Evolutionary conservation across 2,113 vertebrate genomes (phyloP).

Genomic region (Arenaria interpres): DNA sequence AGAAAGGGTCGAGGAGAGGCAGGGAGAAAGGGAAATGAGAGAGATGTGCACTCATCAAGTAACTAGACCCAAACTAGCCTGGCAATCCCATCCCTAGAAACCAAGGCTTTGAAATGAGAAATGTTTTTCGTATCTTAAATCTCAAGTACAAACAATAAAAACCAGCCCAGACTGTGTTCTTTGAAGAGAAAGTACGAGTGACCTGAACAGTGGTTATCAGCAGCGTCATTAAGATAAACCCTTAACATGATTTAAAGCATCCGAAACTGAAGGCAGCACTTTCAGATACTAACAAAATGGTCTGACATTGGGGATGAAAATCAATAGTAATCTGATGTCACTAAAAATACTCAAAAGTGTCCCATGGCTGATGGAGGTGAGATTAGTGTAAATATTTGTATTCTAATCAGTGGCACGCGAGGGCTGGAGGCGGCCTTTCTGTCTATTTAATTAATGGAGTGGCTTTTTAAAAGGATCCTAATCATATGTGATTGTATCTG

Average conservation of each 20-base stretch:
- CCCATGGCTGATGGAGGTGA: constrained; percentile 77
- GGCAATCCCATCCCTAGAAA: constrained; percentile 74
- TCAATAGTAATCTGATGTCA: constrained; percentile 81
- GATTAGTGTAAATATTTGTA: constrained; percentile 80
- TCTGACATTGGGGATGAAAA: constrained; percentile 73
- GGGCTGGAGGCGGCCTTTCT: constrained; percentile 79
- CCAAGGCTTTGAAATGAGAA: constrained; percentile 81
- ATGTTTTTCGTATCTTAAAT: constrained; percentile 76
- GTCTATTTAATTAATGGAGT: constrained; percentile 88
- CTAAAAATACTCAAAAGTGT: constrained; percentile 74
- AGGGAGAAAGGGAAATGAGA: constrained; percentile 17
- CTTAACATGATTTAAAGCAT: constrained; percentile 78
- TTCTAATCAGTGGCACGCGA: constrained; percentile 77
- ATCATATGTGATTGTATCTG: constrained; percentile 85
- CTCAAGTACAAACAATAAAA: constrained; percentile 78
- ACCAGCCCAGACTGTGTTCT: constrained; percentile 57
- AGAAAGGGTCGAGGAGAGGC: neutral
- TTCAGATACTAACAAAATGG: constrained; percentile 76
- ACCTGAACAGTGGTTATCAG: constrained; percentile 80
- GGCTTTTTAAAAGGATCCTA: constrained; percentile 88
- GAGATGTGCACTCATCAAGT: neutral
- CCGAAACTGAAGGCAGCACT: constrained; percentile 77
- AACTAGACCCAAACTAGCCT: constrained; percentile 54
- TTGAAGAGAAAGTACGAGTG: constrained; percentile 74
- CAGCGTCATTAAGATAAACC: constrained; percentile 78